Base-by-base conservation (phyloP, 2,797 vertebrate species). In the Cichlasoma orientale region DNA sequence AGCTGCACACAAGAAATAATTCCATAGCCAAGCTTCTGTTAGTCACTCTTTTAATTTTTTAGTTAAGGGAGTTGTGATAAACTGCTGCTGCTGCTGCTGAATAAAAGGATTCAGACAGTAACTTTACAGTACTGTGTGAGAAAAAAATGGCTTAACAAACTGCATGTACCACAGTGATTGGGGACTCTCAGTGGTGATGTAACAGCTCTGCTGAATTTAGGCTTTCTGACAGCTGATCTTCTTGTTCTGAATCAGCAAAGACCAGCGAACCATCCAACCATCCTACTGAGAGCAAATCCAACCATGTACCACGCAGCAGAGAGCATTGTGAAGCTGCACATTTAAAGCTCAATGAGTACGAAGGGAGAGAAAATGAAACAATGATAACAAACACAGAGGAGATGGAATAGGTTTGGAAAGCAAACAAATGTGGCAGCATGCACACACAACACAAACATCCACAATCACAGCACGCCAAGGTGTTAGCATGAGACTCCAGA, bases 401-500 rank as follows among this genome's bases (percentile, higher is more conserved):
- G 44, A 41, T 75, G 58, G 54, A 72, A 74, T 55, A 55, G 75
- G 68, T 78, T 70, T 72, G 79, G n/a, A 52, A 36, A 41, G 50
- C 74, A 77, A 44, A 75, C 31, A 75, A 3, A 75, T 27, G 56
- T 27, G 53, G 68, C 36, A 14, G 82, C 82, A 84, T 87, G 82
- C 81, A 79, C 73, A 75, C 55, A 73, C 63, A 72, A 19, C 31
- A 80, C 68, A 77, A 6, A 83, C 47, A 82, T 12, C 57, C 19
- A 75, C 78, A 74, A 52, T 41, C 38, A 81, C 19, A 23, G 75
- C 58, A 58, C 58, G 70, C 21, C 66, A 74, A 50, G 53, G 38
- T 56, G 78, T 8, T 50, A 78, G 78, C 56, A 71, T 80, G 77
- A 72, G 71, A 86, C 90, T 92, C 89, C 89, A 92, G 83, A 92